A percentile compares a stretch with the other conserved stretches of the same genome.
Evolutionary conservation across 1,140 invertebrate genomes (phyloP).

Genomic region (Helicoverpa armigera): DNA sequence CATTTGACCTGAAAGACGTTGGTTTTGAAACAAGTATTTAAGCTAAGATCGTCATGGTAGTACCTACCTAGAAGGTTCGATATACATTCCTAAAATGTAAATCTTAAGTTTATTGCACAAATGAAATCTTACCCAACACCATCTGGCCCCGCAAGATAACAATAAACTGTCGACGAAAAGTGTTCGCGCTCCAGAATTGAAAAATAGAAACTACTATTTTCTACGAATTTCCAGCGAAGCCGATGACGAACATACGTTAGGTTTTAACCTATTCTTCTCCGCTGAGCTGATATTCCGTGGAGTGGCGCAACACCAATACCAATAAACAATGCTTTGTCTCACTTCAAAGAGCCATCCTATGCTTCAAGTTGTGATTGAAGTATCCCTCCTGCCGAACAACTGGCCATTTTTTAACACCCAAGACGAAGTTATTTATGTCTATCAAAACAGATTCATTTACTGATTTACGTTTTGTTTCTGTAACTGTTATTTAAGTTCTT

Average conservation of each 20-base stretch:
- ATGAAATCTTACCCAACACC: constrained; percentile 31
- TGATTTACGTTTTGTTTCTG: constrained; percentile 53
- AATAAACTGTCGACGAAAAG: constrained; percentile 45
- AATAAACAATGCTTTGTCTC: constrained; percentile 75
- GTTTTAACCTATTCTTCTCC: constrained; percentile 66
- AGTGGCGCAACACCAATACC: constrained; percentile 63
- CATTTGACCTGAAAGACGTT: too few species aligned
- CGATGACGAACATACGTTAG: constrained; percentile 37
- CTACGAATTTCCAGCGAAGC: constrained; percentile 24
- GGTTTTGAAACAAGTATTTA: too few species aligned
- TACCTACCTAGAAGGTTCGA: not conserved
- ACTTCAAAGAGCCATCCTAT: constrained; percentile 74
- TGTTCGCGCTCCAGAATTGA: constrained; percentile 40
- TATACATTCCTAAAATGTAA: not conserved
- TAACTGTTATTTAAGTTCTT: constrained; percentile 23
- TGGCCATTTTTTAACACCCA: constrained; percentile 51
- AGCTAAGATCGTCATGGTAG: not conserved
- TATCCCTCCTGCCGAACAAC: constrained; percentile 69
- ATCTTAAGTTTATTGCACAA: constrained; percentile 18
- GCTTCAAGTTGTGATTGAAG: constrained; percentile 69
- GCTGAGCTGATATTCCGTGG: constrained; percentile 58
- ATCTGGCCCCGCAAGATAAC: constrained; percentile 17
- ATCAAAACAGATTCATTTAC: constrained; percentile 56
- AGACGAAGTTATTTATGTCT: constrained; percentile 55
- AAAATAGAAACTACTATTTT: constrained; percentile 42